A percentile compares a stretch with the other conserved stretches of the same genome.
Conservation (phyloP, 2,113 vertebrate genomes). For the Dipodomys stephensi region DNA sequence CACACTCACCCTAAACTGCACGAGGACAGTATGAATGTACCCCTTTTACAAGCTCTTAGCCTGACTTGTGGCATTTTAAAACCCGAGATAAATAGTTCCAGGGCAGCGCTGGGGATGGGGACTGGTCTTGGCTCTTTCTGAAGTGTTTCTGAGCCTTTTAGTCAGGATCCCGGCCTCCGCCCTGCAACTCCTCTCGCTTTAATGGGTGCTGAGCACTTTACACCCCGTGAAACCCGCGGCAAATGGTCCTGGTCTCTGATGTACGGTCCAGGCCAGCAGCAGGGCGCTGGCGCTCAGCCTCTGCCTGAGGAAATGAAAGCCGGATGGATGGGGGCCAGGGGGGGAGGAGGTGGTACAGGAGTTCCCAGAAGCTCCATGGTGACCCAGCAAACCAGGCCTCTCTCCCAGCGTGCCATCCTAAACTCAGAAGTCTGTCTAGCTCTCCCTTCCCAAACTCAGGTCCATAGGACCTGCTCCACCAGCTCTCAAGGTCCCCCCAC, state of each 20-base stretch:
- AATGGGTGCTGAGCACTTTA: slow-evolving; percentile 81
- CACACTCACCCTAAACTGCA: background rate
- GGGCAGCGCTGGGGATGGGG: slow-evolving; percentile 53
- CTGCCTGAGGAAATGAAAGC: slow-evolving; percentile 67
- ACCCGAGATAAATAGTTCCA: slow-evolving; percentile 72
- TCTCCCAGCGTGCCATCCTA: background rate
- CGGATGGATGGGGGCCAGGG: slow-evolving; percentile 62
- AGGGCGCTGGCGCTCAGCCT: slow-evolving; percentile 35
- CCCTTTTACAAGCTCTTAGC: slow-evolving; percentile 57
- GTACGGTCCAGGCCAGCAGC: slow-evolving; percentile 74
- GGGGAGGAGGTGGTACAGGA: background rate
- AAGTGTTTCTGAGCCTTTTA: slow-evolving; percentile 71
- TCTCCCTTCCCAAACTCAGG: background rate
- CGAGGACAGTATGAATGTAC: background rate
- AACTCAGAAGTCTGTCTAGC: background rate
- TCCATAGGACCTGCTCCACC: background rate
- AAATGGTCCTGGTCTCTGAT: slow-evolving; percentile 73
- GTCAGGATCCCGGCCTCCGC: slow-evolving; percentile 50
- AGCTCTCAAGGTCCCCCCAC: background rate
- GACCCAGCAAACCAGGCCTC: background rate
- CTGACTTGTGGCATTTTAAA: slow-evolving; percentile 45
- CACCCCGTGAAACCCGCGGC: slow-evolving; percentile 46
- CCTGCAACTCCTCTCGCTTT: slow-evolving; percentile 58
- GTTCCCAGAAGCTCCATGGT: slow-evolving; percentile 33
- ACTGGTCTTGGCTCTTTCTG: slow-evolving; percentile 53